Base-by-base conservation (phyloP, 2,797 vertebrate species). In the Acestrorhynchus altus region DNA sequence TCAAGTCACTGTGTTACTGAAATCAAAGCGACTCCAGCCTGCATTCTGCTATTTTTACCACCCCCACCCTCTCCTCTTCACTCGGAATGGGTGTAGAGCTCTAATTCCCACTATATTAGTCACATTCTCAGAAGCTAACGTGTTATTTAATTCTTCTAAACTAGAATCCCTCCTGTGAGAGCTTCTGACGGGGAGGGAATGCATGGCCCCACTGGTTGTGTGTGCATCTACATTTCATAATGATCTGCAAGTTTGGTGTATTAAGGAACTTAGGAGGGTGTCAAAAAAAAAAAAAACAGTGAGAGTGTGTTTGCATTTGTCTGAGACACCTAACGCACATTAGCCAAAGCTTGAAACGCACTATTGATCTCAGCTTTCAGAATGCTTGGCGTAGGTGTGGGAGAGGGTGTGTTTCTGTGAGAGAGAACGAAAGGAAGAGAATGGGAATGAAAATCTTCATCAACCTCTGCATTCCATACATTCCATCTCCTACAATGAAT, bases 1-100 rank as follows among this genome's bases (percentile, higher is more conserved):
- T 72, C 35, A 77, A 88, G 83, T 81, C 78, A 59, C 77, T 80
- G 86, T 82, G 81, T 80, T 70, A 65, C 64, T 83, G 75, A 81
- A 86, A 87, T 86, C 76, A 81, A 82, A 83, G 67, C 76, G 63
- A 74, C 72, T 83, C 70, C 71, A 57, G 54, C 74, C 68, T 78
- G 81, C 82, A 57, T 75, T 72, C 44, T 40, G 76, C 79, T 83
- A 74, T 83, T 89, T 88, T 87, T 81, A 82, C 31, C 2, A 72
- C 42, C 22, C 11, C 26, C 20, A 8, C 15, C 12, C 11, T 28
- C 39, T 40, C 26, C 3, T 20, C 44, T 46, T 46, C 10, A 42
- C 49, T 78, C 72, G 1, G 9, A 56, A 69, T 49, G 47, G 42
- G 15, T 66, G 26, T 68, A n/a, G 63, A 61, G 72, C 46, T 75